Percentiles rank a stretch among this genome's conserved stretches.
Evolutionary conservation across 1,140 invertebrate genomes (phyloP).

Genomic region (Meloidogyne hapla): DNA sequence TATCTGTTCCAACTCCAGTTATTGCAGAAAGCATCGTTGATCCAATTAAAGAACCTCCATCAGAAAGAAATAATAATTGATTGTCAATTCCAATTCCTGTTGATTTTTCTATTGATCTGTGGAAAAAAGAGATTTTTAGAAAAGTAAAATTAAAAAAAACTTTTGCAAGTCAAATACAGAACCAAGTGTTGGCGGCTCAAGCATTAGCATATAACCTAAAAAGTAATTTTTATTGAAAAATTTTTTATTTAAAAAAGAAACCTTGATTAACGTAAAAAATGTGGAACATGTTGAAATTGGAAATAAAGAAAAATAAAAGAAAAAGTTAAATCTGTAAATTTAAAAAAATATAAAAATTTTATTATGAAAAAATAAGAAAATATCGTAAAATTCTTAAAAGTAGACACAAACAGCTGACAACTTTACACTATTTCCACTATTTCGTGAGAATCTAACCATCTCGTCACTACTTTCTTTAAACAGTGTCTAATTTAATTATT

Average conservation of each 20-base stretch:
- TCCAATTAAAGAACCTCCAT: slow-evolving; percentile 37
- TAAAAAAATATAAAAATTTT: background rate
- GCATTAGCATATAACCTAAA: slow-evolving; percentile 40
- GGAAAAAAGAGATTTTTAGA: background rate
- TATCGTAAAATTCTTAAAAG: no score
- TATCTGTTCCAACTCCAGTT: slow-evolving; percentile 37
- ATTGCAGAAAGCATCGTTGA: slow-evolving; percentile 30
- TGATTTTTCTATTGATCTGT: background rate
- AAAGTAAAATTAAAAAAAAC: background rate
- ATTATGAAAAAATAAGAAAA: no score
- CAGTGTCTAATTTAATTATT: no score
- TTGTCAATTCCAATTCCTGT: slow-evolving; percentile 2
- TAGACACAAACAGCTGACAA: no score
- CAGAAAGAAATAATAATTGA: slow-evolving; percentile 41
- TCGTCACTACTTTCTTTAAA: no score
- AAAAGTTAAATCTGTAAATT: background rate
- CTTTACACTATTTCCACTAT: no score
- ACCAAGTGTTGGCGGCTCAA: slow-evolving; percentile 41
- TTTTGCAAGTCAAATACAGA: slow-evolving; percentile 44
- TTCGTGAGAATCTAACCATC: no score
- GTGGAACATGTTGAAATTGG: slow-evolving; percentile 35
- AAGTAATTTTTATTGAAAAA: background rate
- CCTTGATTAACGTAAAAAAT: slow-evolving; percentile 48
- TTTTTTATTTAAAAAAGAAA: background rate
- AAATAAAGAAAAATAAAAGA: background rate